Conservation (phyloP, 2,113 vertebrate genomes). For the Eidolon helvum region DNA sequence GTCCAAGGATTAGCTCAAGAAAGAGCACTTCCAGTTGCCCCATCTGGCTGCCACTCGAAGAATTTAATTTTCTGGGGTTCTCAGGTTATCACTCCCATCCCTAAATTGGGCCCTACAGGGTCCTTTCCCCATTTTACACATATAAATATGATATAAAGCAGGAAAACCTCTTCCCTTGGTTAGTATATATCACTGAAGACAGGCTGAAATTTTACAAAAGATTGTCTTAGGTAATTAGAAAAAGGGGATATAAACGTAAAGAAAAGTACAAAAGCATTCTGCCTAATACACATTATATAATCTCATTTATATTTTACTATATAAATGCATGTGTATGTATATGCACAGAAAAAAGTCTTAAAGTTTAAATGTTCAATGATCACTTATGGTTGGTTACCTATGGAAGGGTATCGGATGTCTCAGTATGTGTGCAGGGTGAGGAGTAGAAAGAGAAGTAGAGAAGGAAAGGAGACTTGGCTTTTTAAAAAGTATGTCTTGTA, state of each 20-base stretch:
- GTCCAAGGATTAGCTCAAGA: neutral
- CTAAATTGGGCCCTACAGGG: neutral
- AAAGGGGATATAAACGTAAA: constrained; percentile 24
- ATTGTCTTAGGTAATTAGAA: neutral
- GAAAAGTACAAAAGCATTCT: constrained; percentile 25
- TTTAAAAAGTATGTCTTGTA: neutral
- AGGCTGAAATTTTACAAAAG: constrained; percentile 35
- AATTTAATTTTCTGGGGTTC: neutral
- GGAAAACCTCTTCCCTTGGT: constrained; percentile 4
- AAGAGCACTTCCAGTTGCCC: neutral
- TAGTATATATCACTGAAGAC: neutral
- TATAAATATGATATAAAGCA: neutral
- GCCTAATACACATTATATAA: neutral
- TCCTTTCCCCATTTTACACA: neutral
- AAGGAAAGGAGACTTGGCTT: neutral
- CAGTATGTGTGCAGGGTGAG: neutral
- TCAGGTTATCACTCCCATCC: neutral
- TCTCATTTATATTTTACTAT: neutral
- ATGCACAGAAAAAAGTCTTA: neutral
- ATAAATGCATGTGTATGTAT: neutral
- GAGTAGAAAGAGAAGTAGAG: neutral
- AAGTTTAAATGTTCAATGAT: neutral
- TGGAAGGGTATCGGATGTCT: neutral
- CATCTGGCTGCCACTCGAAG: neutral
- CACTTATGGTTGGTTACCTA: neutral